Conservation (phyloP, 1,140 invertebrate genomes). For the Episyrphus balteatus region DNA sequence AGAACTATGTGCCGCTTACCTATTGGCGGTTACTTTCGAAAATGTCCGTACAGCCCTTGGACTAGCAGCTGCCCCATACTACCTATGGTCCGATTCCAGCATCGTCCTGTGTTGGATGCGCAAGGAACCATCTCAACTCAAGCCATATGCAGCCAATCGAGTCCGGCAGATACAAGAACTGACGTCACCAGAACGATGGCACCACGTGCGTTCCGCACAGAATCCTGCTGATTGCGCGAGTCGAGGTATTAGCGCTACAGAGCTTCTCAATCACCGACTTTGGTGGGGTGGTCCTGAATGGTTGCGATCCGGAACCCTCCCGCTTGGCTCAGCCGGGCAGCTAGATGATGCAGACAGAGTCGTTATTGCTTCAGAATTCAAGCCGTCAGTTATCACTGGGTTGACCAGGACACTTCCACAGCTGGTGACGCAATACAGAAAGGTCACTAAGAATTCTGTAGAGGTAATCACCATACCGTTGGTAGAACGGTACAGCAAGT, state of each 20-base stretch:
- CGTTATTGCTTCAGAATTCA: neutral
- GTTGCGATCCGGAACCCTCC: neutral
- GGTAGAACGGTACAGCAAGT: neutral
- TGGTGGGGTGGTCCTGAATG: slow-evolving; percentile 3
- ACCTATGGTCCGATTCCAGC: no score
- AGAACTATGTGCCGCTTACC: no score
- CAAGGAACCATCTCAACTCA: neutral
- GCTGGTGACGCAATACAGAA: neutral
- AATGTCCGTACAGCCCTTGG: no score
- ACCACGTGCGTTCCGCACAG: slow-evolving; percentile 8
- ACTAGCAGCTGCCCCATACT: no score
- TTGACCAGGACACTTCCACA: neutral
- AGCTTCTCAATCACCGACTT: neutral
- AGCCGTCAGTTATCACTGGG: neutral
- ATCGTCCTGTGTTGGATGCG: neutral
- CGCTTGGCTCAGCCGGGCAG: neutral
- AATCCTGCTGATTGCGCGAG: slow-evolving; percentile 18
- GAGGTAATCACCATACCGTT: neutral
- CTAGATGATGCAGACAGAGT: neutral
- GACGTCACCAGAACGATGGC: slow-evolving; percentile 2
- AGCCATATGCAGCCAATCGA: slow-evolving; percentile 12
- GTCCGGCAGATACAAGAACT: slow-evolving; percentile 8
- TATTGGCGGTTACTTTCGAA: no score
- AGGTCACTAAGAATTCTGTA: no score
- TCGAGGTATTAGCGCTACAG: slow-evolving; percentile 4